Evolutionary conservation across 2,888 invertebrate genomes (phyloP), one percentile per base, ranked within the genome.

Genomic region (Clepsis dumicolana): DNA sequence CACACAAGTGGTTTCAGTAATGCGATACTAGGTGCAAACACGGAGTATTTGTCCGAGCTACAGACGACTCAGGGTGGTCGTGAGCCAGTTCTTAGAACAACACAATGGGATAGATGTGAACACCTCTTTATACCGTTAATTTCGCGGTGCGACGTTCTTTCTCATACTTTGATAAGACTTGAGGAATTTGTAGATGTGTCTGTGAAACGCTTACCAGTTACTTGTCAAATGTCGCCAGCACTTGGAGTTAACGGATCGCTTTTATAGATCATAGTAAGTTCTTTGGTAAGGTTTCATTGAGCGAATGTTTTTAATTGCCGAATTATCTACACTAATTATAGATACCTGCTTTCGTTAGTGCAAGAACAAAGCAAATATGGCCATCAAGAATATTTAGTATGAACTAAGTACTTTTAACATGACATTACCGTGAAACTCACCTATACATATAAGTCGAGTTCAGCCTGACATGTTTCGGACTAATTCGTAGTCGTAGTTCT

Each of bases 11-110:
- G 67, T 48, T 14, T 38, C 54, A 38, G 66, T 57, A 67, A 67
- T 53, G 62, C 44, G 62, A 67, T 63, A 50, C 62, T 67, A 67
- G 62, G 50, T 56, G 67, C 67, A 57, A 67, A 67, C 67, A 57
- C 27, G 56, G 50, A 48, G 61, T 25, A 25, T 16, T 41, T 24
- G 56, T 62, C 56, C 35, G 61, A 61, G 61, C 35, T 48, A 48
- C 35, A 52, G 56, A 5, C 29, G 29, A 29, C 3, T 50, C 62
- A 29, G 62, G 66, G 67, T 67, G 67, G 62, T 67, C 67, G 54
- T 48, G 48, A 61, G 61, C 32, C 25, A 67, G 24, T 67, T 67
- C 67, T 50, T 56, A 21, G 67, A 67, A 67, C 38, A 35, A 18
- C 38, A 63, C 67, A 67, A 67, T 67, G 29, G 62, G 21, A 57